Evolutionary conservation across 1,140 invertebrate species (phyloP), one percentile per base, ranked within the genome.

Genomic region (Drosophila aff.): DNA sequence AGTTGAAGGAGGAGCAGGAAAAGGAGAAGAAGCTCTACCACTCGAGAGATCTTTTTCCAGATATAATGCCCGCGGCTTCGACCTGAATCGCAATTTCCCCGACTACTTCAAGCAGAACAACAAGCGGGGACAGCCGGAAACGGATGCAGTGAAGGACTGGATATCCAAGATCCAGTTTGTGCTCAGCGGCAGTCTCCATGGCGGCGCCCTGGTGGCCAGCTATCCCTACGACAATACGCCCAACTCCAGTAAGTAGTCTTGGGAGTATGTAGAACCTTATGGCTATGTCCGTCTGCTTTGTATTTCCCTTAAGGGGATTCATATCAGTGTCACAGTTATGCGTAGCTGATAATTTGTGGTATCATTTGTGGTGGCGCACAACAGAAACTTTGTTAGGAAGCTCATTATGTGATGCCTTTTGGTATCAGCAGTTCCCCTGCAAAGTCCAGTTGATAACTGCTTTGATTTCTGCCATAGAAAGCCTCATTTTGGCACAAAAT

Each of bases 201-300:
- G 97, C 11, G 98, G 98, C 10, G 98, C 98, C 4, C 94, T 99
- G 57, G 98, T 98, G 36, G 97, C 98, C 46, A 97, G 97, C 79
- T 98, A 98, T 93, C 97, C 97, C 2, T 98, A 97, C 92, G 97
- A 98, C 92, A 98, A 98, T 89, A 98, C 97, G 11, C 97, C 96
- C 62, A 97, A 96, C 93, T 96, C 97, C 92, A 96, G 97, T 98
- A 96, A 97, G 96, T 96, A 93, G 73, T 92, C 79, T 57, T 6
- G 44, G 44, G 7, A 60, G 66, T 59, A 1, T 23, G 2, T 23
- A 11, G 0, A 36, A 1, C 11, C 16, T 33, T 28, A 40, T 13
- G 28, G 13, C 31, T 40, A 69, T 71, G 67, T 68, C 47, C 23
- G 53, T 40, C 36, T 40, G 53, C 36, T 57, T 57, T 52, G 1